These are phyloP conservation scores for Aphodius sticticus DNA, from an alignment of 2,888 invertebrate species.

Conservation along the genomic window DNA sequence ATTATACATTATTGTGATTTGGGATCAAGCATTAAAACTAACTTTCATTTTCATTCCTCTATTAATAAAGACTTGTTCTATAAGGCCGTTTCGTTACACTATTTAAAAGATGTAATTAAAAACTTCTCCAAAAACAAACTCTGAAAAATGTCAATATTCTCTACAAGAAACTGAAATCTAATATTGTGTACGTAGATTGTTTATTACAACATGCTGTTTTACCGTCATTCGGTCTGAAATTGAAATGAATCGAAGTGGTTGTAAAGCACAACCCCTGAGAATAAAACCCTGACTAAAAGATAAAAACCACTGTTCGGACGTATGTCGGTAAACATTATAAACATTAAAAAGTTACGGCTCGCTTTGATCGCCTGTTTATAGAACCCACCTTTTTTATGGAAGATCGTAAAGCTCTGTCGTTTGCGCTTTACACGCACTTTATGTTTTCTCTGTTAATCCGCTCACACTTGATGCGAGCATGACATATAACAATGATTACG, in stretches of 20 bases:
- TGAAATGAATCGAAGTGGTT: not conserved
- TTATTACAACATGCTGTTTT: not conserved
- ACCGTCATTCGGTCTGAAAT: not conserved
- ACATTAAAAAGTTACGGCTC: not conserved
- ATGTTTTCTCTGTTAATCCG: not conserved
- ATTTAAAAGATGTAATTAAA: too few species aligned
- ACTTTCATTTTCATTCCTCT: too few species aligned
- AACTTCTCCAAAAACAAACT: too few species aligned
- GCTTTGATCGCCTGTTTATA: not conserved
- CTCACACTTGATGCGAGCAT: not conserved
- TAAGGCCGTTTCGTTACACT: too few species aligned
- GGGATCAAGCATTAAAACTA: not conserved
- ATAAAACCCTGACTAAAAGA: not conserved
- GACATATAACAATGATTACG: too few species aligned
- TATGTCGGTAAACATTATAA: slow-evolving; percentile 4
- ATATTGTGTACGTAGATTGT: not conserved
- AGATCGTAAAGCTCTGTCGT: not conserved
- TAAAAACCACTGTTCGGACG: not conserved
- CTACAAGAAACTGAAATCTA: not conserved
- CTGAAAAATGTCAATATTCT: not conserved
- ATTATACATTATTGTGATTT: too few species aligned
- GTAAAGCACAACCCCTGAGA: not conserved
- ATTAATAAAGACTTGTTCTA: too few species aligned
- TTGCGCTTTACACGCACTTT: not conserved
- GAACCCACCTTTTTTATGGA: slow-evolving; percentile 4